phyloP scores from a whole-genome alignment of 2,797 vertebrate genomes.

The Ctenosaura bakeri region DNA sequence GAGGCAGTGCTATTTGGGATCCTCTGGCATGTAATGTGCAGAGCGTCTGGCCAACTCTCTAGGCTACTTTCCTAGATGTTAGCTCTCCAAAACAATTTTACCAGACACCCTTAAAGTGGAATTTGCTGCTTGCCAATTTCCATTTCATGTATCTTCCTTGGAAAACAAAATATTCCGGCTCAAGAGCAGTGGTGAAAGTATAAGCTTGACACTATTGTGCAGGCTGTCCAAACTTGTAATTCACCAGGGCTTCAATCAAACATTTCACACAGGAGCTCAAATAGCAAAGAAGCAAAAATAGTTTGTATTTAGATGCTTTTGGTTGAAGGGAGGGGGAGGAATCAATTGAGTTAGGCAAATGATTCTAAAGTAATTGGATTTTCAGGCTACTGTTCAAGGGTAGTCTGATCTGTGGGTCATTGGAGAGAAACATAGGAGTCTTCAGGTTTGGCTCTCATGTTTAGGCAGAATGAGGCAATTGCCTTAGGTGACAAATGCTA shows the following conservation, averaged over 20 bases:
- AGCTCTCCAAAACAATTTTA: conserved; percentile 80
- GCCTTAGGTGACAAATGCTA: neutral
- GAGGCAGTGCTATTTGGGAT: conserved; percentile 60
- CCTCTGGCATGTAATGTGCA: conserved; percentile 67
- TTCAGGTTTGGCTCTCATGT: too few species aligned
- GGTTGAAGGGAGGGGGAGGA: too few species aligned
- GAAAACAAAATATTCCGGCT: conserved; percentile 74
- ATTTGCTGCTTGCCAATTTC: conserved; percentile 76
- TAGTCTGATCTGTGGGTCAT: neutral
- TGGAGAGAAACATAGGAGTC: neutral
- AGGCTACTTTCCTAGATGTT: conserved; percentile 78
- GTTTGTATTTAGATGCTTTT: conserved; percentile 48
- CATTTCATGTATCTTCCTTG: conserved; percentile 78
- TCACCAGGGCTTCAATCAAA: conserved; percentile 43
- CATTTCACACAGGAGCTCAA: conserved; percentile 49
- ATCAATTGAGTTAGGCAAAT: too few species aligned
- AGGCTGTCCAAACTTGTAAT: conserved; percentile 44
- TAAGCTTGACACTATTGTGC: conserved; percentile 33
- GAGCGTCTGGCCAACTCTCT: conserved; percentile 73
- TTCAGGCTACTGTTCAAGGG: too few species aligned
- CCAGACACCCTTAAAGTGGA: conserved; percentile 79
- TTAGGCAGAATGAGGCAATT: neutral
- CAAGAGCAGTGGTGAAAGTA: conserved; percentile 35
- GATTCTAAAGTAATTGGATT: neutral
- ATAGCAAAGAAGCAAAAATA: neutral